Percentiles rank a stretch among this genome's conserved stretches.
phyloP scores from a whole-genome alignment of 2,113 vertebrate genomes.

The Triplophysa tibetana region DNA sequence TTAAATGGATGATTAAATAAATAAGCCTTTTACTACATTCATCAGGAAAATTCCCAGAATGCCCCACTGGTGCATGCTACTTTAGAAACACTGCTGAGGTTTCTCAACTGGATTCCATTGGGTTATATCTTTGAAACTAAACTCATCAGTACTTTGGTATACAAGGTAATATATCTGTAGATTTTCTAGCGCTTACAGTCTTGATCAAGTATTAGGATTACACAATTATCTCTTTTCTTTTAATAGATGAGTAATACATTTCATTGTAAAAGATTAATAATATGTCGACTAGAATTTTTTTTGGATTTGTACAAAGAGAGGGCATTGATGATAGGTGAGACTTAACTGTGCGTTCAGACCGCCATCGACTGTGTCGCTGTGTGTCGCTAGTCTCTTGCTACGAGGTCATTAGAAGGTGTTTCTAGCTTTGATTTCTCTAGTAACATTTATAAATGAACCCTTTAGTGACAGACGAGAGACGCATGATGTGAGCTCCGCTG shows the following conservation, averaged over 20 bases:
- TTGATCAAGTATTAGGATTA: background rate
- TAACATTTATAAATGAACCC: too few relatives aligned
- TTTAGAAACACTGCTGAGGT: constrained; percentile 93
- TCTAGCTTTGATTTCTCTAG: too few relatives aligned
- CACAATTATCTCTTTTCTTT: background rate
- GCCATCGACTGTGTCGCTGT: too few relatives aligned
- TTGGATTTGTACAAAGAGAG: too few relatives aligned
- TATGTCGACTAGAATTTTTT: too few relatives aligned
- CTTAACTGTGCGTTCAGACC: too few relatives aligned
- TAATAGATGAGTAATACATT: background rate
- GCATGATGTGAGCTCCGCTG: too few relatives aligned
- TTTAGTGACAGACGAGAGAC: too few relatives aligned
- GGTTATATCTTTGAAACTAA: constrained; percentile 99
- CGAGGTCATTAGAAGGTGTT: too few relatives aligned
- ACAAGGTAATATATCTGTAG: constrained; percentile 83
- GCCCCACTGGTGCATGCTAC: constrained; percentile 97
- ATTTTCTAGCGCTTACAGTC: background rate
- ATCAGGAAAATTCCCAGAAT: constrained; percentile 97
- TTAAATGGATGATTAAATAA: background rate
- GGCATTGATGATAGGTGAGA: too few relatives aligned
- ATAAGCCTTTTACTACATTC: constrained; percentile 12
- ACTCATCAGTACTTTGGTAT: constrained; percentile 97
- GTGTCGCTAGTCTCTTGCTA: too few relatives aligned
- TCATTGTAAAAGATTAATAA: too few relatives aligned
- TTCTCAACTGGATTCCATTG: constrained; percentile 99